These are phyloP conservation scores for Hermatobates lingyangjiaoensis DNA, from an alignment of 1,140 invertebrate species.

Conservation along the genomic window DNA sequence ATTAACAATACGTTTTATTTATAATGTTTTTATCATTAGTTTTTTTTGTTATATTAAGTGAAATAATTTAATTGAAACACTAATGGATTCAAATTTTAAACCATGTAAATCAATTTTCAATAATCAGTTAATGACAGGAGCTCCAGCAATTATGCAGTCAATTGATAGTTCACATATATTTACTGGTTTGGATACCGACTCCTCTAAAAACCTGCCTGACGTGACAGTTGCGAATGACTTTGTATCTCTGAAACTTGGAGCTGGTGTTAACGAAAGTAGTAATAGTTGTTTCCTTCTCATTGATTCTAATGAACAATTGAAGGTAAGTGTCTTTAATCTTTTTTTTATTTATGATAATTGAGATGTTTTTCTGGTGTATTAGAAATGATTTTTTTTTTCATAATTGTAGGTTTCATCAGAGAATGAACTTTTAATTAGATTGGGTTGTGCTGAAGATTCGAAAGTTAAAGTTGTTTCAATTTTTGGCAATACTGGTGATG, in stretches of 20 bases:
- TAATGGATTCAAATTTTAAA: too few species aligned
- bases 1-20: too few species aligned
- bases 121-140: too few species aligned
- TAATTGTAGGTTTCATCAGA: slow-evolving; percentile 27
- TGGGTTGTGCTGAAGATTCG: slow-evolving; percentile 26
- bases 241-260: slow-evolving; percentile 18
- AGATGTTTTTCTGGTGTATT: neutral
- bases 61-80: too few species aligned
- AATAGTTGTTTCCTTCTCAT: slow-evolving; percentile 31
- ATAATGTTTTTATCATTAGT: too few species aligned
- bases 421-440: slow-evolving; percentile 30
- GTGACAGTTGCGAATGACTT: slow-evolving; percentile 19
- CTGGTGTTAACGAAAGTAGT: slow-evolving; percentile 14
- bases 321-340: slow-evolving; percentile 16
- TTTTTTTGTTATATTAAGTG: too few species aligned
- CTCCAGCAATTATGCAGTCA: slow-evolving; percentile 20
- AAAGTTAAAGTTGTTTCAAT: slow-evolving; percentile 69
- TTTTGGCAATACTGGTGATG: slow-evolving; percentile 74
- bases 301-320: slow-evolving; percentile 30
- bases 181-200: neutral
- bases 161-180: slow-evolving; percentile 15
- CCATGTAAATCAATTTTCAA: too few species aligned
- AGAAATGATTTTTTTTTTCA: slow-evolving; percentile 1
- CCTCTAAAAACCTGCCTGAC: slow-evolving; percentile 14
- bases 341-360: slow-evolving; percentile 1